phyloP scores from a whole-genome alignment of 2,888 invertebrate genomes.

The Dusona sp. region DNA sequence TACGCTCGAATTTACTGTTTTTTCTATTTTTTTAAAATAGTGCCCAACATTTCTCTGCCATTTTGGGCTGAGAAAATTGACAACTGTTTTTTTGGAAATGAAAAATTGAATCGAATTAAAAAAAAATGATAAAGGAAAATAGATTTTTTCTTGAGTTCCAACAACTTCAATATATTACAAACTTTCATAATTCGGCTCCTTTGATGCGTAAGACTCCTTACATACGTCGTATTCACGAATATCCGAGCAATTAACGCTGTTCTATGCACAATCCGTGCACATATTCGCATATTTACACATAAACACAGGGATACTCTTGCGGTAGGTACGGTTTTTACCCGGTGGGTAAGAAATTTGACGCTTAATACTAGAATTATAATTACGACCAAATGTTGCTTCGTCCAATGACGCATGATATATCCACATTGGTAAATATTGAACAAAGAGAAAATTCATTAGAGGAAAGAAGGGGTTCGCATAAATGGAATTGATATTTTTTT shows the following conservation, averaged over 20 bases:
- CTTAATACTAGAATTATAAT: conserved; percentile 54
- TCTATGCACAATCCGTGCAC: background rate
- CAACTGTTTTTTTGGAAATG: background rate
- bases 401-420: background rate
- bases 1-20: background rate
- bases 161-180: conserved; percentile 11
- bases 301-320: background rate
- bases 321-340: conserved; percentile 1
- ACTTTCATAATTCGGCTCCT: conserved; percentile 16
- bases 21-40: too few species aligned
- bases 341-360: conserved; percentile 20
- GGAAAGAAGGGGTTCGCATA: background rate
- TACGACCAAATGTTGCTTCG: conserved; percentile 7
- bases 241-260: conserved; percentile 21
- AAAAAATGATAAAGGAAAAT: background rate
- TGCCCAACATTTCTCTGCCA: background rate
- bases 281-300: background rate
- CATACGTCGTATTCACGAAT: conserved; percentile 35
- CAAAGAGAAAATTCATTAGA: background rate
- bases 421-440: background rate
- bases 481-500: background rate
- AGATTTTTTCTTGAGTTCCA: background rate
- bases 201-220: conserved; percentile 56
- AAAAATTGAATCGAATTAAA: background rate
- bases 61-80: background rate